Percentiles rank a stretch among this genome's conserved stretches.
Conservation (phyloP, 2,113 vertebrate genomes). For the Clarias gariepinus region DNA sequence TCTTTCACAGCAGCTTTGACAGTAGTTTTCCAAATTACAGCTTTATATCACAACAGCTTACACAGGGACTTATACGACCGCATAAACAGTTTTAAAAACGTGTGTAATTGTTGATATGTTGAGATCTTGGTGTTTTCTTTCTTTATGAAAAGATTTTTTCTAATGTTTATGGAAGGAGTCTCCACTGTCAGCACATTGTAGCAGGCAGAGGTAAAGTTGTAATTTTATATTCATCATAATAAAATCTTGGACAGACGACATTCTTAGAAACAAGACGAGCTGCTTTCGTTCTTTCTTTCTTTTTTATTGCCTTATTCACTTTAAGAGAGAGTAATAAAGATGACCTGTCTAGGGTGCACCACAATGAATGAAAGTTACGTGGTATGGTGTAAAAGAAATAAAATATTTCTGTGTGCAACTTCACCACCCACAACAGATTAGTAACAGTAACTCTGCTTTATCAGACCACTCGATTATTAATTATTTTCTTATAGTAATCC, state of each 20-base stretch:
- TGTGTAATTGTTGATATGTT: background rate
- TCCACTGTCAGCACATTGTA: background rate
- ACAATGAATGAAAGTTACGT: no score
- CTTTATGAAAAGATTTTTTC: background rate
- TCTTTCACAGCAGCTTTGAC: background rate
- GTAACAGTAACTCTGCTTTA: background rate
- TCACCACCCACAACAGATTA: background rate
- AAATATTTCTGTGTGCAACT: background rate
- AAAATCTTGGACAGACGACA: background rate
- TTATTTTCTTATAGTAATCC: background rate
- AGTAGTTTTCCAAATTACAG: background rate
- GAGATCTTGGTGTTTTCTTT: background rate
- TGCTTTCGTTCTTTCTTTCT: background rate
- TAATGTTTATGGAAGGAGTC: background rate
- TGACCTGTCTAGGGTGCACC: no score
- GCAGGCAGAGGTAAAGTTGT: background rate
- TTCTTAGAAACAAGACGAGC: background rate
- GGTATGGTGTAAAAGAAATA: background rate
- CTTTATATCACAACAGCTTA: background rate
- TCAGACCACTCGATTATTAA: background rate
- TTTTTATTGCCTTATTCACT: background rate
- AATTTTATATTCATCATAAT: background rate
- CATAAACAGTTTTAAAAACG: background rate
- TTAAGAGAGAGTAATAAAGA: background rate
- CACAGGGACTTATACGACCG: background rate